These are phyloP conservation scores for Metridium senile DNA, from an alignment of 92 coral and sea anemone genomes.

Conservation along the genomic window DNA sequence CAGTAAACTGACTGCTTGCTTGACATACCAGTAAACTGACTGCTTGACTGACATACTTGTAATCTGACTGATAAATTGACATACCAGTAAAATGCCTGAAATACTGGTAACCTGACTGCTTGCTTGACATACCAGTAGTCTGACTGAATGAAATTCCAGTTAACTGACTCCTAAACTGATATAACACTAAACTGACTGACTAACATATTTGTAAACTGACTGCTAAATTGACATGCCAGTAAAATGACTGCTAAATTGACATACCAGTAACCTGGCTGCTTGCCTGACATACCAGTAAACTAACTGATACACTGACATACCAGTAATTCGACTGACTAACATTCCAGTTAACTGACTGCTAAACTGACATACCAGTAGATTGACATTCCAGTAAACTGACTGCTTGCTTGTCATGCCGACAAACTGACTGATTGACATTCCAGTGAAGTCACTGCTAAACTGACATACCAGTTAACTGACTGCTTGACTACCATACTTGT, in stretches of 20 bases:
- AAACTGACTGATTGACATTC: slow-evolving; percentile 15
- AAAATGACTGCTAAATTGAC: too few species aligned
- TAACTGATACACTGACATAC: neutral
- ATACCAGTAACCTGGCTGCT: neutral
- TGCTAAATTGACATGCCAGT: too few species aligned
- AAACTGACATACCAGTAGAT: slow-evolving; percentile 6
- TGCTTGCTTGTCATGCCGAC: neutral
- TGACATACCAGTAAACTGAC: neutral
- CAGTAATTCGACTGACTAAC: neutral
- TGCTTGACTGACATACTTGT: neutral
- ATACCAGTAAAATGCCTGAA: neutral
- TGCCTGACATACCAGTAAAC: neutral
- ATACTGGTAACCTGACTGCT: neutral
- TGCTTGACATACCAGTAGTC: slow-evolving; percentile 2
- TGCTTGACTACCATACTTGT: neutral
- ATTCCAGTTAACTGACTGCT: neutral
- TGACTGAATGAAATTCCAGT: too few species aligned
- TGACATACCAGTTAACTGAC: too few species aligned
- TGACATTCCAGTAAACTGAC: too few species aligned
- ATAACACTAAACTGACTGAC: neutral
- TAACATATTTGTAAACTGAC: too few species aligned
- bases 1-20: neutral
- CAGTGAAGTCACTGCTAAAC: too few species aligned
- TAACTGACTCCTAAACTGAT: too few species aligned
- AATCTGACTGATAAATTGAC: neutral